phyloP scores from a whole-genome alignment of 2,113 vertebrate species.

The Ursus arctos region DNA sequence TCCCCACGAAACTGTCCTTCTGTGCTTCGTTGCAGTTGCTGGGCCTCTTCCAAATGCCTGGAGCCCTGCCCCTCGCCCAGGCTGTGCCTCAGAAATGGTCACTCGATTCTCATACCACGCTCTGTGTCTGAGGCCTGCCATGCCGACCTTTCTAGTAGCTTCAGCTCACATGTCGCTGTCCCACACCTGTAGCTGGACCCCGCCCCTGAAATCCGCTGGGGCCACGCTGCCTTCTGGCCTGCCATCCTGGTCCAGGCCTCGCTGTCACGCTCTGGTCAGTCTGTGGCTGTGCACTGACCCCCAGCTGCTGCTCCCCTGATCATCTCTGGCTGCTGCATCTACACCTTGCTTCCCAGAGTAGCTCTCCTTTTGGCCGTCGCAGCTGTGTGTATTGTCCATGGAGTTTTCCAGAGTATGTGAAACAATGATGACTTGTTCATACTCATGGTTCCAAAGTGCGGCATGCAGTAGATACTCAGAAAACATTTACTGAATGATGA shows the following conservation, averaged over 20 bases:
- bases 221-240: not conserved
- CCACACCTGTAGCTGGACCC: not conserved
- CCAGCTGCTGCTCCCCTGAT: not conserved
- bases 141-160: not conserved
- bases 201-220: not conserved
- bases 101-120: not conserved
- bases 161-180: not conserved
- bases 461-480: not conserved
- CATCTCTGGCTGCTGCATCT: not conserved
- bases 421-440: not conserved
- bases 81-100: not conserved
- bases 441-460: not conserved
- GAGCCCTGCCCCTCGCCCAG: accelerated
- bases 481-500: not conserved
- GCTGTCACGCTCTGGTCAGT: not conserved
- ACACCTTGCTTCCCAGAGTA: not conserved
- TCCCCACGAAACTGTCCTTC: not conserved
- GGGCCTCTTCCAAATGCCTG: not conserved
- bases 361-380: not conserved
- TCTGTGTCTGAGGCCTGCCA: not conserved
- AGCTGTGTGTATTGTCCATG: not conserved
- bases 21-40: not conserved
- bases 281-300: not conserved
- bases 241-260: not conserved
- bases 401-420: not conserved